Evolutionary conservation across 2,797 vertebrate species (phyloP).

Genomic region (Spinibarbus caldwelli): DNA sequence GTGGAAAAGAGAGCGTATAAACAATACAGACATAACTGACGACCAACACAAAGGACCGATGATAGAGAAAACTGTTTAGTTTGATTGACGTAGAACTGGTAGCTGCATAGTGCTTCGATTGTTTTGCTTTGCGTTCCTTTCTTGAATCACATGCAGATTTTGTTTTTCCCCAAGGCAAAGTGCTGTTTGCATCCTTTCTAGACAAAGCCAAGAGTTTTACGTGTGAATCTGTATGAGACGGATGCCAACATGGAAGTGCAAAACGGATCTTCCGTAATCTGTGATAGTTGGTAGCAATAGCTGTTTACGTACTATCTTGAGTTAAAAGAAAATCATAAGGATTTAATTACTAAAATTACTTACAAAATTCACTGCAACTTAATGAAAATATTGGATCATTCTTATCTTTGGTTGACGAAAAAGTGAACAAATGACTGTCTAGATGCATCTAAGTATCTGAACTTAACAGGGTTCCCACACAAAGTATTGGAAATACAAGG

Average conservation of each 20-base stretch:
- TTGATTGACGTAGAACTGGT: slow-evolving; percentile 60
- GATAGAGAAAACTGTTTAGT: slow-evolving; percentile 62
- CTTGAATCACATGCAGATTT: slow-evolving; percentile 31
- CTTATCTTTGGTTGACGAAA: background rate
- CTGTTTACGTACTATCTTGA: slow-evolving; percentile 16
- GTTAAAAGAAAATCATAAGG: background rate
- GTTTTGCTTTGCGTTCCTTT: slow-evolving; percentile 62
- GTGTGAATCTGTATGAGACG: background rate
- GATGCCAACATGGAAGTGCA: slow-evolving; percentile 51
- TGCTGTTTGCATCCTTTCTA: slow-evolving; percentile 75
- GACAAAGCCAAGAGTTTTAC: slow-evolving; percentile 57
- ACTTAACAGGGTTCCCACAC: background rate
- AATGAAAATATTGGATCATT: background rate
- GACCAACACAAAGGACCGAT: slow-evolving; percentile 56
- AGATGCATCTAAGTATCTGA: background rate
- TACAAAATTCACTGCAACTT: background rate
- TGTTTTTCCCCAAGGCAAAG: slow-evolving; percentile 68
- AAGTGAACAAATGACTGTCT: background rate
- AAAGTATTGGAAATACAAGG: background rate
- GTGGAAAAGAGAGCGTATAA: slow-evolving; percentile 63
- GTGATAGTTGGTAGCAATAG: slow-evolving; percentile 19
- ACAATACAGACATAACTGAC: slow-evolving; percentile 50
- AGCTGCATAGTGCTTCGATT: slow-evolving; percentile 66
- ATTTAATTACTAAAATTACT: background rate
- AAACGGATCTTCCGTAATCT: slow-evolving; percentile 22